These are phyloP conservation scores for Halictus quadricinctus DNA, from an alignment of 2,888 invertebrate species.

Conservation along the genomic window DNA sequence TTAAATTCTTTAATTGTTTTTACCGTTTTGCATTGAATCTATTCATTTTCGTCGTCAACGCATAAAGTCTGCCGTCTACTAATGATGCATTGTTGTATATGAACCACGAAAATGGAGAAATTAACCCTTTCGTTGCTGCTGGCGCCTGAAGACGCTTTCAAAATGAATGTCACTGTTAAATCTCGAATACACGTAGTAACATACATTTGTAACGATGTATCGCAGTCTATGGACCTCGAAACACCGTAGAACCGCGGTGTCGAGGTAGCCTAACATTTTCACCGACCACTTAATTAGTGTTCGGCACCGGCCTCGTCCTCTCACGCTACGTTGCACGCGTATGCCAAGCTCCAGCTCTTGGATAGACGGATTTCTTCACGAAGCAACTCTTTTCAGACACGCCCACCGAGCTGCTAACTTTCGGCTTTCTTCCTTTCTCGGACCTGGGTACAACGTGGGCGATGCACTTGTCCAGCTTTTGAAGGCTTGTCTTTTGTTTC, in stretches of 20 bases:
- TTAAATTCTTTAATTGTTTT: neutral
- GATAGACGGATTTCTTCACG: conserved; percentile 25
- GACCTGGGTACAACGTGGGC: neutral
- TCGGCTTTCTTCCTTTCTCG: neutral
- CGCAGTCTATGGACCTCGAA: neutral
- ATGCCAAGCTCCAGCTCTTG: conserved; percentile 1
- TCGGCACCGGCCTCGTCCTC: conserved; percentile 1
- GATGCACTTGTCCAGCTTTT: neutral
- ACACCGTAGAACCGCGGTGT: neutral
- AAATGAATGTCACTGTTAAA: neutral
- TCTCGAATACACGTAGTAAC: neutral
- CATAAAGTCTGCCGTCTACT: neutral
- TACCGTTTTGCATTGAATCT: neutral
- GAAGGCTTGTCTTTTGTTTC: neutral
- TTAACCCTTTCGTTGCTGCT: neutral
- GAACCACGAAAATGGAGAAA: neutral
- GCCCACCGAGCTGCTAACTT: neutral
- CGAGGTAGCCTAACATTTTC: conserved; percentile 18
- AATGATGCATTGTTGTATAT: neutral
- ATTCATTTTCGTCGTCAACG: neutral
- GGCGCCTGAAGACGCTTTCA: neutral
- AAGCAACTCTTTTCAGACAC: conserved; percentile 9
- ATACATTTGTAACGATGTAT: neutral
- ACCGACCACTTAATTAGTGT: conserved; percentile 43
- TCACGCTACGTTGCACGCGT: conserved; percentile 18